Base-by-base conservation (phyloP, 1,140 invertebrate species). In the Notospermus geniculatus region DNA sequence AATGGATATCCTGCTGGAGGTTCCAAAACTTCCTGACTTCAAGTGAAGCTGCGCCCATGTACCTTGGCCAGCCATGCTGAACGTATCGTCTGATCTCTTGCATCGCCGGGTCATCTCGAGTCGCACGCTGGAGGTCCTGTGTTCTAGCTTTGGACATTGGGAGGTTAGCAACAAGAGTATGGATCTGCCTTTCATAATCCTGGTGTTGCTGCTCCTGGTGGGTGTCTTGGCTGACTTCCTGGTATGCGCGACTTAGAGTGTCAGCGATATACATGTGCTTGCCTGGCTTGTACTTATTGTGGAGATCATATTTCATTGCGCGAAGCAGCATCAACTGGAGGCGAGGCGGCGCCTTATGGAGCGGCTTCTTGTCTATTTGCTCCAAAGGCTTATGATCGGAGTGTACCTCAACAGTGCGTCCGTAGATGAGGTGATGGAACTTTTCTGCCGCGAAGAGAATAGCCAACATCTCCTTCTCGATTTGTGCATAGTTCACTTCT, bases 231-330 rank as follows among this genome's bases (percentile, higher is more conserved):
- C 19, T n/a, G 9, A 9, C 5, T 23, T 5, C 46, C 25, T 39
- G 1, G 17, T 55, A 1, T 0, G 52, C 62, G 30, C 72, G 54
- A 13, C 72, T 76, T 22, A 67, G 62, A n/a, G 61, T 59, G 66
- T 68, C 82, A 62, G 54, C 80, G 77, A 66, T 80, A 69, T 5
- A 76, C 76, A 70, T 85, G 77, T 29, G 80, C 71, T 79, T 75
- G 0, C 65, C 68, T 50, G 76, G 62, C 22, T 70, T 61, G 57
- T 83, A 85, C 27, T 43, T 58, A 17, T 85, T 63, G 30, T 71
- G 63, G 11, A 84, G 68, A 63, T 83, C 73, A 70, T 81, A 84
- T 62, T 66, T 46, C 55, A 78, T 74, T 28, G 84, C 50, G 46
- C 68, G 70, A 2, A 84, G 58, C 28, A 81, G 28, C 70, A 66